Conservation (phyloP, 2,888 invertebrate species). For the Mamestra brassicae region DNA sequence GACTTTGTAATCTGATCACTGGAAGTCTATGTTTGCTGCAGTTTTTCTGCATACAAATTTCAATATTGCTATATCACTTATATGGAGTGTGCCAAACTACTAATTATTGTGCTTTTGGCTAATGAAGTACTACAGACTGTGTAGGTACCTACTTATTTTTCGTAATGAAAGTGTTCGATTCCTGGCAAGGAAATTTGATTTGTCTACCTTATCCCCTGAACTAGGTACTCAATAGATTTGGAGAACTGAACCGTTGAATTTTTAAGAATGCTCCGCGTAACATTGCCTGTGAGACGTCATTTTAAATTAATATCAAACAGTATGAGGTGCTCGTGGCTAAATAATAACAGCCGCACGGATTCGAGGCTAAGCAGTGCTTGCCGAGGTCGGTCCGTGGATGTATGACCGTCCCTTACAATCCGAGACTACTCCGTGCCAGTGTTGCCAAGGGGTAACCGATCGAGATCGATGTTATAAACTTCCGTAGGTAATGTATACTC, state of each 20-base stretch:
- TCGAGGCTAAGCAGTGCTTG: too few relatives aligned
- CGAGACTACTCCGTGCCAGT: too few relatives aligned
- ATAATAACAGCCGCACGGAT: too few relatives aligned
- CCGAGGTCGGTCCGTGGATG: too few relatives aligned
- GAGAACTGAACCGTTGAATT: neutral
- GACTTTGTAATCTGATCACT: constrained; percentile 2
- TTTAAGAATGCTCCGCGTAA: neutral
- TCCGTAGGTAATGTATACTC: too few relatives aligned
- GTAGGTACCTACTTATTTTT: neutral
- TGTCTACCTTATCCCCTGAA: neutral
- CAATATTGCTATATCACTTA: neutral
- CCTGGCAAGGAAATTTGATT: neutral
- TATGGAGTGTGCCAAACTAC: neutral
- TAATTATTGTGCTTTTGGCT: neutral
- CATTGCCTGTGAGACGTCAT: neutral
- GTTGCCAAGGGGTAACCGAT: too few relatives aligned
- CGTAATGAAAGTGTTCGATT: neutral
- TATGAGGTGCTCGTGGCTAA: too few relatives aligned
- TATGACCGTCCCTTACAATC: too few relatives aligned
- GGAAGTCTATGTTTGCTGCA: neutral
- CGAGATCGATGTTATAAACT: too few relatives aligned
- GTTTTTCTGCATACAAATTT: neutral
- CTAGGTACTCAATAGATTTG: neutral
- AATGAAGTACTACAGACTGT: neutral
- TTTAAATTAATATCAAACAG: too few relatives aligned